Base-by-base conservation (phyloP, 2,888 invertebrate genomes). In the Lottia gigantea region DNA sequence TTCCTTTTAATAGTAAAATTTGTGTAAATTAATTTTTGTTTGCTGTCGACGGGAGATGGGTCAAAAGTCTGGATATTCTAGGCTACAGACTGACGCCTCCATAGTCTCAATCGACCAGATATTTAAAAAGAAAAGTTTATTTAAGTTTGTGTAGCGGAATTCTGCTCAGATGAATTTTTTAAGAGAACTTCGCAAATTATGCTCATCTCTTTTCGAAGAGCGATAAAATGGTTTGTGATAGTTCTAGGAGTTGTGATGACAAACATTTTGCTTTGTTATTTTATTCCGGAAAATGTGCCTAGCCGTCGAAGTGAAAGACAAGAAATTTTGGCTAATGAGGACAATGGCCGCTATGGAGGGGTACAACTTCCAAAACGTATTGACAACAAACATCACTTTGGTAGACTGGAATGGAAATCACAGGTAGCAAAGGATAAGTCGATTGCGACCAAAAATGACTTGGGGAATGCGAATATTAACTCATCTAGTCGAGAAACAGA, bases 141-240 rank as follows among this genome's bases (percentile, higher is more conserved):
- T 40, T 12, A 55, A 55, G 19, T 55, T 55, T 55, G 55, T 23
- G 19, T 55, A 23, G 23, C 55, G 55, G 55, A 55, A 55, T 55
- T 19, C 23, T 55, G 55, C 55, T 55, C 55, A 19, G 55, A 55
- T 55, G 55, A 55, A 23, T 1, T 23, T 23, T 23, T 23, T 55
- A 45, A 26, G 46, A 46, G 40, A 31, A 64, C 40, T 15, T 26
- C 46, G 66, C 69, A 65, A 73, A 71, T 70, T 68, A 79, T 79
- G 79, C 79, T 76, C 49, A 67, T 78, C 62, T 77, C 78, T 47
- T 23, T 79, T 45, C 74, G 75, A 73, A 78, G 70, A 72, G 76
- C 72, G 75, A 77, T 75, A 47, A 76, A 75, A 72, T 55, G 62
- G 61, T 68, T 74, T 71, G 72, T 71, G 63, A 69, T 78, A 70